Percentiles rank a stretch among this genome's conserved stretches.
phyloP scores from a whole-genome alignment of 2,888 invertebrate species.

The Trachelus stipa region DNA sequence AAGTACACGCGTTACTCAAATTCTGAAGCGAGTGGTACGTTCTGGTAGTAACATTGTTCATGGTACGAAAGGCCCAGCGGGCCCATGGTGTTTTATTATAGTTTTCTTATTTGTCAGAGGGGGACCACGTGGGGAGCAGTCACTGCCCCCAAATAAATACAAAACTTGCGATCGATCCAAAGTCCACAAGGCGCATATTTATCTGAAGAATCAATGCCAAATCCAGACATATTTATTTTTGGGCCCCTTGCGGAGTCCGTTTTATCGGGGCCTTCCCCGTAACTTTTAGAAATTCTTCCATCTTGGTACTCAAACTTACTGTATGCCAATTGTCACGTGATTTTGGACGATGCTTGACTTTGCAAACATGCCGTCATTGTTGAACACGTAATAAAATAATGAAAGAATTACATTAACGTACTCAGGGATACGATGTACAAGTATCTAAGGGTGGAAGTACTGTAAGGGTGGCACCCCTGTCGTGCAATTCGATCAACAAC shows the following conservation, averaged over 20 bases:
- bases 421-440: neutral
- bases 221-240: neutral
- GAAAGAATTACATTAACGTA: neutral
- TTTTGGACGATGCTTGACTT: neutral
- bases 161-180: conserved; percentile 15
- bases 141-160: conserved; percentile 27
- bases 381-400: neutral
- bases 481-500: conserved; percentile 15
- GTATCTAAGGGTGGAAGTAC: neutral
- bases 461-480: neutral
- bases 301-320: neutral
- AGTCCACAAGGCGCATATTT: neutral
- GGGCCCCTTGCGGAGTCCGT: neutral
- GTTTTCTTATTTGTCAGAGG: neutral
- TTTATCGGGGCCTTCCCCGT: neutral
- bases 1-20: neutral
- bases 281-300: neutral
- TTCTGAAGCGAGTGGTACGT: neutral
- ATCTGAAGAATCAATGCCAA: neutral
- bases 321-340: neutral
- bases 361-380: neutral
- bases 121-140: neutral
- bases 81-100: neutral
- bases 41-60: neutral
- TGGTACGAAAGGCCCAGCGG: neutral